Percentiles rank a stretch among this genome's conserved stretches.
phyloP scores from a whole-genome alignment of 2,113 vertebrate species.

The Piprites chloris region DNA sequence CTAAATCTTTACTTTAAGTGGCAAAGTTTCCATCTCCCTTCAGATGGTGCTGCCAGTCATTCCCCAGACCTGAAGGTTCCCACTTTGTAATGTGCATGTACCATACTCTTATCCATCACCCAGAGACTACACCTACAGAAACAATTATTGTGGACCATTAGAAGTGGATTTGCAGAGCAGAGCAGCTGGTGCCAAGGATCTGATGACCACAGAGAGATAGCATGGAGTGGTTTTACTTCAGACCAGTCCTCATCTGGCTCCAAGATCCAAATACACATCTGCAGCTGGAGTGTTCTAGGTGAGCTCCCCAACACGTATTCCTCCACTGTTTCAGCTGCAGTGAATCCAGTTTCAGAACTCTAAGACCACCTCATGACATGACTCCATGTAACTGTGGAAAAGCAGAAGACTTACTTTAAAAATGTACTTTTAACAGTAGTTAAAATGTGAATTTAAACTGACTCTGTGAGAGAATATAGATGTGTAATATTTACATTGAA shows the following conservation, averaged over 20 bases:
- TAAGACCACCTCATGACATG: neutral
- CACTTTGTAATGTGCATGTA: neutral
- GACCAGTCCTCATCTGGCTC: neutral
- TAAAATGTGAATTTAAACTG: neutral
- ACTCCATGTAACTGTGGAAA: neutral
- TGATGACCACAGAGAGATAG: neutral
- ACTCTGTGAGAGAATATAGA: neutral
- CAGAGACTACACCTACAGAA: neutral
- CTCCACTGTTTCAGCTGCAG: neutral
- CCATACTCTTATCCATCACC: neutral
- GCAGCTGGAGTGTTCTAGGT: neutral
- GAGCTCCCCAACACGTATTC: neutral
- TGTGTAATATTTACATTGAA: neutral
- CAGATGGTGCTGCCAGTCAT: slow-evolving; percentile 21
- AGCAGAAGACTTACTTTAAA: neutral
- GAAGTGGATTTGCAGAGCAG: neutral
- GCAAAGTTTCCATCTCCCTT: neutral
- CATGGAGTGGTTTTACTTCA: neutral
- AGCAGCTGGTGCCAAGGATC: neutral
- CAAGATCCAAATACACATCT: neutral
- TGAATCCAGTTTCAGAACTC: neutral
- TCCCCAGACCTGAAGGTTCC: neutral
- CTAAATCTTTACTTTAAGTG: slow-evolving; percentile 6
- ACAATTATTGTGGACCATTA: neutral
- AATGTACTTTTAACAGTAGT: neutral